Evolutionary conservation across 2,888 invertebrate genomes (phyloP).

Genomic region (Creontiades dilutus): DNA sequence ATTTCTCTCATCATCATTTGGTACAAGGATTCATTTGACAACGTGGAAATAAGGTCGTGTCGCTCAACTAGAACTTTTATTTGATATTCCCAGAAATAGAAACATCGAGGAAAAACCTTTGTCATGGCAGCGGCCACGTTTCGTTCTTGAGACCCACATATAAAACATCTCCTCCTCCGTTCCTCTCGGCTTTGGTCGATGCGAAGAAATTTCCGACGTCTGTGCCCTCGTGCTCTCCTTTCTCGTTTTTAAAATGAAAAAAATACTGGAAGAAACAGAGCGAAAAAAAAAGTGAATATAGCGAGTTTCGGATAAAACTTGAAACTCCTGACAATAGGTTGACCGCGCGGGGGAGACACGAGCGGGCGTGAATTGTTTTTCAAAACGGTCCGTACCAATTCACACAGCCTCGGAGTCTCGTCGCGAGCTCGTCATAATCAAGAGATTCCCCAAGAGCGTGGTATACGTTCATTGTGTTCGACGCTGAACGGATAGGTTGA

Average conservation of each 20-base stretch:
- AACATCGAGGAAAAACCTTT: no score
- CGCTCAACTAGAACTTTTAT: no score
- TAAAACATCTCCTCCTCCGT: constrained; percentile 1
- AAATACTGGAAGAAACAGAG: not conserved
- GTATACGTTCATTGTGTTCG: constrained; percentile 24
- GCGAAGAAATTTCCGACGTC: constrained; percentile 5
- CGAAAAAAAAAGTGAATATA: not conserved
- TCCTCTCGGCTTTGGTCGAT: not conserved
- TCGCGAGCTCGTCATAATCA: constrained; percentile 13
- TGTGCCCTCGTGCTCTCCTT: constrained; percentile 23
- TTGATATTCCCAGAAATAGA: no score
- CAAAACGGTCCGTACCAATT: constrained; percentile 39
- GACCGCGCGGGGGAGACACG: not conserved
- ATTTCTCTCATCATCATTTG: no score
- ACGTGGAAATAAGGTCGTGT: no score
- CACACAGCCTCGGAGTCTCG: constrained; percentile 13
- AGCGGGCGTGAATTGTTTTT: constrained; percentile 32
- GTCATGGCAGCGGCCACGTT: not conserved
- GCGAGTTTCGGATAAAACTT: constrained; percentile 8
- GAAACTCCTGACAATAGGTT: not conserved
- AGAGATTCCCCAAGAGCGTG: constrained; percentile 35
- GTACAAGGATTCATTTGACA: no score
- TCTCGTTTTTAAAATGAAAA: not conserved
- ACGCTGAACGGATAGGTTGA: not conserved
- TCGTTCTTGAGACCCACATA: constrained; percentile 10